Percentiles rank a stretch among this genome's conserved stretches.
Evolutionary conservation across 2,888 invertebrate species (phyloP).

Genomic region (Lycaena phlaeas): DNA sequence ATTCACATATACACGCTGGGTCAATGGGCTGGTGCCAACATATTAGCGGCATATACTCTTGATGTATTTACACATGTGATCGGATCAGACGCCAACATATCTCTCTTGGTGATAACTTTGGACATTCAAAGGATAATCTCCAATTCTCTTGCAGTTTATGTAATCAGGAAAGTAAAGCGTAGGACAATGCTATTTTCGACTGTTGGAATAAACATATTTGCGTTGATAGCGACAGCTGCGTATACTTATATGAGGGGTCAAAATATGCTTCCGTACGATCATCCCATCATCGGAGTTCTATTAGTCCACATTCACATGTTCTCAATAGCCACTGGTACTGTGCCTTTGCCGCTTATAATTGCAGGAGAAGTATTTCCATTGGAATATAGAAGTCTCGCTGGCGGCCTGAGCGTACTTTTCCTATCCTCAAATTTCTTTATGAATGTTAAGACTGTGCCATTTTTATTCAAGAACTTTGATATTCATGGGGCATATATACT

Average conservation of each 20-base stretch:
- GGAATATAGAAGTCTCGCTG: slow-evolving; percentile 72
- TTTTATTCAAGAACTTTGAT: slow-evolving; percentile 32
- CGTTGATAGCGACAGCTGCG: slow-evolving; percentile 33
- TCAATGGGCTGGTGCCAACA: slow-evolving; percentile 47
- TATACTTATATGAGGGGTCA: slow-evolving; percentile 35
- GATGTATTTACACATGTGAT: slow-evolving; percentile 43
- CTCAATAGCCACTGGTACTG: slow-evolving; percentile 69
- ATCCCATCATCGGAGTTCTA: slow-evolving; percentile 34
- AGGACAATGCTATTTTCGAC: slow-evolving; percentile 40
- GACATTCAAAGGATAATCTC: slow-evolving; percentile 47
- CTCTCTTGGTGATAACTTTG: slow-evolving; percentile 40
- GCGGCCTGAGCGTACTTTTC: slow-evolving; percentile 43
- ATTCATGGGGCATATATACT: slow-evolving; percentile 40
- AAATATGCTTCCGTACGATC: slow-evolving; percentile 28
- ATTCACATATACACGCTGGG: slow-evolving; percentile 39
- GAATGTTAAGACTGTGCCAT: slow-evolving; percentile 42
- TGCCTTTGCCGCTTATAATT: slow-evolving; percentile 78
- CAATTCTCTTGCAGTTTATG: slow-evolving; percentile 38
- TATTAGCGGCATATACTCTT: slow-evolving; percentile 38
- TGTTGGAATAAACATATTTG: slow-evolving; percentile 33
- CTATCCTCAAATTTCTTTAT: slow-evolving; percentile 41
- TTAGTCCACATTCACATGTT: slow-evolving; percentile 57
- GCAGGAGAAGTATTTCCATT: slow-evolving; percentile 79
- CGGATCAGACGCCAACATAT: slow-evolving; percentile 32
- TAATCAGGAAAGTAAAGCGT: slow-evolving; percentile 47